Evolutionary conservation across 2,797 vertebrate species (phyloP).

Genomic region (Lophotriccus pileatus): DNA sequence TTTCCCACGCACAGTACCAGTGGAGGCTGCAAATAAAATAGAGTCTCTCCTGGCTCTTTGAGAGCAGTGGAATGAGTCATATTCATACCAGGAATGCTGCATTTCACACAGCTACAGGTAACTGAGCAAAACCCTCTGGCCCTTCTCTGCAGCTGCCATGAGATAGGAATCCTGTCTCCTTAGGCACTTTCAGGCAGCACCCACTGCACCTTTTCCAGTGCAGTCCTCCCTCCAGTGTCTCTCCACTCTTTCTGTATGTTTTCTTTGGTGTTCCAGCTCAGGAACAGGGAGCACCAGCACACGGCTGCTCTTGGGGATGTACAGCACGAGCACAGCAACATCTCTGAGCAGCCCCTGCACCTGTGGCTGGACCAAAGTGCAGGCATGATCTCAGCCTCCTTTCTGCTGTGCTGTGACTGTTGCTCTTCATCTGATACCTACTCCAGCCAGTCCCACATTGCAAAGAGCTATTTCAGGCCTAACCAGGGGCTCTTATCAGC

Average conservation of each 20-base stretch:
- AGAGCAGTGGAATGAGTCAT: fast-evolving
- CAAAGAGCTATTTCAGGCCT: conserved; percentile 34
- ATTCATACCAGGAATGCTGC: not conserved
- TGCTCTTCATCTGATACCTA: conserved; percentile 15
- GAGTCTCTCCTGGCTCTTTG: not conserved
- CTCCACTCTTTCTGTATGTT: not conserved
- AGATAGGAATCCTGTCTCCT: not conserved
- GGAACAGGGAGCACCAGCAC: not conserved
- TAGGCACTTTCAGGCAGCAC: not conserved
- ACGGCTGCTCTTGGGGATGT: not conserved
- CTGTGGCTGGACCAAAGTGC: not conserved
- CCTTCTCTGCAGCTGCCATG: not conserved
- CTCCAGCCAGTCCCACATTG: not conserved
- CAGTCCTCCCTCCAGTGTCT: not conserved
- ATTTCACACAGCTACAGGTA: not conserved
- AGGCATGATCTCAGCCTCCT: not conserved
- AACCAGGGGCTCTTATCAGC: conserved; percentile 27
- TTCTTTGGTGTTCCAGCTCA: not conserved
- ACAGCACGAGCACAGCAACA: not conserved
- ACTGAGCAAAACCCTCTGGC: not conserved
- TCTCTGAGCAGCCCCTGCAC: not conserved
- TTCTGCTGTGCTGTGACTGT: conserved; percentile 9
- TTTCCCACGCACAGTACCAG: not conserved
- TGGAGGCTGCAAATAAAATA: not conserved
- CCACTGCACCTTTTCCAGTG: not conserved